Conservation (phyloP, 2,797 vertebrate genomes). For the Molossus molossus region DNA sequence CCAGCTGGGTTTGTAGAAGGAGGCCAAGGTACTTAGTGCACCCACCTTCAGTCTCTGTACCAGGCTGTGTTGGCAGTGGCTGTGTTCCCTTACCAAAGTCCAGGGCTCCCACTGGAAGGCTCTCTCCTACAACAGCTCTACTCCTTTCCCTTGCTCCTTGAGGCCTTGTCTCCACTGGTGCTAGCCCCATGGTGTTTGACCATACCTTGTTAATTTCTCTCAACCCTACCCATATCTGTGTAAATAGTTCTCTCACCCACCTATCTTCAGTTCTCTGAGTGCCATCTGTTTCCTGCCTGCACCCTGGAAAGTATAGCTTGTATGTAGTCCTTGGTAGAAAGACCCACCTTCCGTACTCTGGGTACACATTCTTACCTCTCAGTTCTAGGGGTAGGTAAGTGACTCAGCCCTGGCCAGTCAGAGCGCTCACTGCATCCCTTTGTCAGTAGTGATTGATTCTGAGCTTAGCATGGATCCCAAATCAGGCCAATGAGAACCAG, state of each 20-base stretch:
- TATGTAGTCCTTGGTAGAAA: constrained; percentile 8
- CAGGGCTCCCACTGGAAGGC: neutral
- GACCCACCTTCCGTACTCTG: neutral
- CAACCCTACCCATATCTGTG: neutral
- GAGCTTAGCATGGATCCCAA: neutral
- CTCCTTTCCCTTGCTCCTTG: neutral
- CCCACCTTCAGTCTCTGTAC: neutral
- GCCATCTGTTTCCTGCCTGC: neutral
- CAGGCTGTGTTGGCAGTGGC: neutral
- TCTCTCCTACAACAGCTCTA: neutral
- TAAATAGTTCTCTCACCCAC: neutral
- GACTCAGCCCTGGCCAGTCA: constrained; percentile 5
- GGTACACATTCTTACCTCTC: neutral
- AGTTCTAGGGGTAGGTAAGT: neutral
- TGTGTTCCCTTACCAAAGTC: constrained; percentile 31
- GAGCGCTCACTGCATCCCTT: neutral
- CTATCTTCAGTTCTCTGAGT: neutral
- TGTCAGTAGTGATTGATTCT: neutral
- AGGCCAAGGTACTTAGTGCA: neutral
- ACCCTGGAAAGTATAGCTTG: neutral
- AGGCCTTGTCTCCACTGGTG: neutral
- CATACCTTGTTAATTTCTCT: neutral
- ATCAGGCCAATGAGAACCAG: neutral
- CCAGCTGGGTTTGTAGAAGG: neutral
- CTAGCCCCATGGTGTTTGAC: neutral